A percentile compares a stretch with the other conserved stretches of the same genome.
Conservation (phyloP, 2,888 invertebrate genomes). For the Pecten maximus region DNA sequence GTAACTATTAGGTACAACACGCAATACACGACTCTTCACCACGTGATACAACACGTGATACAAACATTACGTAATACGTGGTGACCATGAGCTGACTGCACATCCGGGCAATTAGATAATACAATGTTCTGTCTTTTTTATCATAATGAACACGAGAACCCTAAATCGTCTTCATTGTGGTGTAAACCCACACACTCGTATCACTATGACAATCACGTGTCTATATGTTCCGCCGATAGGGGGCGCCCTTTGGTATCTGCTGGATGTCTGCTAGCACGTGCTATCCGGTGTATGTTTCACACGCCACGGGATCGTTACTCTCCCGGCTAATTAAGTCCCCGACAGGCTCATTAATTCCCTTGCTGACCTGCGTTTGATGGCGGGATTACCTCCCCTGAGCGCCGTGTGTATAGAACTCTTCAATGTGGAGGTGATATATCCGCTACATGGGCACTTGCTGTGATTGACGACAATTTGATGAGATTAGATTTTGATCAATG, state of each 20-base stretch:
- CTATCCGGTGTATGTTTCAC: conserved; percentile 6
- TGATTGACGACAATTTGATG: conserved; percentile 7
- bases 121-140: not conserved
- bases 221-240: not conserved
- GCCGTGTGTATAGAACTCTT: not conserved
- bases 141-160: not conserved
- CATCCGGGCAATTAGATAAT: not conserved
- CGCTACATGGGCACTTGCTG: conserved; percentile 7
- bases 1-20: too few species aligned
- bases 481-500: not conserved
- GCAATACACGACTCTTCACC: too few species aligned
- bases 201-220: not conserved
- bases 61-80: not conserved
- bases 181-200: not conserved
- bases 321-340: not conserved
- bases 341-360: conserved; percentile 7
- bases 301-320: conserved; percentile 15
- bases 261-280: not conserved
- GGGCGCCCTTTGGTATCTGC: not conserved
- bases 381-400: conserved; percentile 15
- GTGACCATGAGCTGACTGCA: not conserved
- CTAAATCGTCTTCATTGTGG: not conserved
- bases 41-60: not conserved
- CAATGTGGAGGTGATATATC: not conserved
- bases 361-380: not conserved